phyloP scores from a whole-genome alignment of 2,113 vertebrate genomes.

The Dicentrarchus labrax region DNA sequence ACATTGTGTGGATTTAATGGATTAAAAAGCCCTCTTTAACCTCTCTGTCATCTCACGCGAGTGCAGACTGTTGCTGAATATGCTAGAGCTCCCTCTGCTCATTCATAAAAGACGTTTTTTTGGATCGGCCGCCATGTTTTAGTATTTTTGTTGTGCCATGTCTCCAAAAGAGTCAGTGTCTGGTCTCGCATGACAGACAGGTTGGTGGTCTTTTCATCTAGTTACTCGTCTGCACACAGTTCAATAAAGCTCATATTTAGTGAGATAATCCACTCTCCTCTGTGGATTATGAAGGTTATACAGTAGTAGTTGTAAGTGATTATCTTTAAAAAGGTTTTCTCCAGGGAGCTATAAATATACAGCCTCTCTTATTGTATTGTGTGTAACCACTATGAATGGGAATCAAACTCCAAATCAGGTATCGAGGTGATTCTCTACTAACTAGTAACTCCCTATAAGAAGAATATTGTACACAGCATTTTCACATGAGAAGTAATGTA shows the following conservation, averaged over 20 bases:
- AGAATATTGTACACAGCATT: not conserved
- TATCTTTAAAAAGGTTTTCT: conserved; percentile 78
- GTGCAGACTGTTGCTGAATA: conserved; percentile 25
- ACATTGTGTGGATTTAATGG: conserved; percentile 70
- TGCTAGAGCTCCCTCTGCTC: conserved; percentile 18
- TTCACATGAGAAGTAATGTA: not conserved
- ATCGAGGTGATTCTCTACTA: not conserved
- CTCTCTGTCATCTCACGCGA: conserved; percentile 53
- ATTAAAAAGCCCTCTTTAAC: conserved; percentile 72
- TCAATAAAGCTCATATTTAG: conserved; percentile 79
- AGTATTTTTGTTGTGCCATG: not conserved
- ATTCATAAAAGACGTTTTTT: conserved; percentile 1
- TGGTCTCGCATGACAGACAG: conserved; percentile 16
- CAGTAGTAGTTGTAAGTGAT: conserved; percentile 81
- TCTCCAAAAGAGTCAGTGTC: conserved; percentile 13
- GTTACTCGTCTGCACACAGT: conserved; percentile 46
- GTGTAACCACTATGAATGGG: conserved; percentile 20
- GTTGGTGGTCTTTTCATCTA: conserved; percentile 58
- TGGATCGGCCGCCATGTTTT: not conserved
- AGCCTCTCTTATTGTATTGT: conserved; percentile 31
- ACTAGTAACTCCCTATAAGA: not conserved
- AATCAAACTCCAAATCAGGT: not conserved
- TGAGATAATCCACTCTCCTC: conserved; percentile 78
- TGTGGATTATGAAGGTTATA: conserved; percentile 81
- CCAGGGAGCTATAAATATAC: conserved; percentile 70